These are phyloP conservation scores for Agrotis exclamationis DNA, from an alignment of 2,888 invertebrate genomes.

Conservation along the genomic window DNA sequence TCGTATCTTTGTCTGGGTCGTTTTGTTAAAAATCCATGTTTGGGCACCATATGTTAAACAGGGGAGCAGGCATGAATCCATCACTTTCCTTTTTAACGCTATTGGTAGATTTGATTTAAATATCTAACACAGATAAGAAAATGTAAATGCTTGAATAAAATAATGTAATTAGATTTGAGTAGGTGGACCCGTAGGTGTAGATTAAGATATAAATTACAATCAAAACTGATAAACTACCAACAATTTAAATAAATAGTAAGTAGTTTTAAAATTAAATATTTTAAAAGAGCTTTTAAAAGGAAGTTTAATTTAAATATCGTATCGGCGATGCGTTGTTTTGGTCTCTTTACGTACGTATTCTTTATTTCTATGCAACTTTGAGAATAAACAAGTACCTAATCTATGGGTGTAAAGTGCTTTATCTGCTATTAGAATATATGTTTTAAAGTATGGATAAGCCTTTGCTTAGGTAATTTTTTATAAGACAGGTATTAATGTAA, in stretches of 20 bases:
- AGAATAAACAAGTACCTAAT: constrained; percentile 48
- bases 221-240: constrained; percentile 55
- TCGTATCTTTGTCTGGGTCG: too few species aligned
- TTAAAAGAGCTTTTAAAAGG: constrained; percentile 20
- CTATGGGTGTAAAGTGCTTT: constrained; percentile 50
- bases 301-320: constrained; percentile 33
- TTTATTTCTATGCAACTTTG: constrained; percentile 43
- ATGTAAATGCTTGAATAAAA: constrained; percentile 49
- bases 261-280: constrained; percentile 26
- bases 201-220: constrained; percentile 65
- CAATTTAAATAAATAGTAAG: constrained; percentile 46
- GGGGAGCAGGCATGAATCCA: too few species aligned
- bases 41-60: too few species aligned
- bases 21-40: too few species aligned
- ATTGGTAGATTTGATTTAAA: too few species aligned
- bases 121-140: too few species aligned
- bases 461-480: neutral
- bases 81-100: too few species aligned
- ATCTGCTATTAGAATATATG: constrained; percentile 22
- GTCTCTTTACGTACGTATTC: constrained; percentile 10
- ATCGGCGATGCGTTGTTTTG: constrained; percentile 4
- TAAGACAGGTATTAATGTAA: too few species aligned
- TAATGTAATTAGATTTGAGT: constrained; percentile 49
- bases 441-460: constrained; percentile 34
- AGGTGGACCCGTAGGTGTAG: constrained; percentile 25